Conservation (phyloP, 2,888 invertebrate genomes). For the Chrysomela aeneicollis region DNA sequence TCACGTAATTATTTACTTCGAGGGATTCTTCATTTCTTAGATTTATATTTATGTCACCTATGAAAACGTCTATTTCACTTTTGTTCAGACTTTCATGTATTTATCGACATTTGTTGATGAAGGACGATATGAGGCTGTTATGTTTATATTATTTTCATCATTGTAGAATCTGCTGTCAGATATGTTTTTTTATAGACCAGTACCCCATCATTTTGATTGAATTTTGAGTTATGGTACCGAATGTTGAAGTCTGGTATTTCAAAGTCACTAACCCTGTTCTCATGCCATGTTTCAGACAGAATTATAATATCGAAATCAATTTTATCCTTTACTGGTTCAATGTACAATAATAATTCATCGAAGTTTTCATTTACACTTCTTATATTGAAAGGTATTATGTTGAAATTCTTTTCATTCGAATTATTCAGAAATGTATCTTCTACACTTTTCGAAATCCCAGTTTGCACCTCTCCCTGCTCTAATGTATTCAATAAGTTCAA, state of each 20-base stretch:
- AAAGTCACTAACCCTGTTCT: not conserved
- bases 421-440: not conserved
- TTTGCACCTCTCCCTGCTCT: not conserved
- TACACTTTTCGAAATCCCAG: not conserved
- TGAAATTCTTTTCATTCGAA: constrained; percentile 1
- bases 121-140: not conserved
- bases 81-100: not conserved
- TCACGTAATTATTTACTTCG: not conserved
- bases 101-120: not conserved
- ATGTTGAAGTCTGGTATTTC: constrained; percentile 5
- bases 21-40: constrained; percentile 1
- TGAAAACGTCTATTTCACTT: not conserved
- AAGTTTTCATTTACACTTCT: constrained; percentile 1
- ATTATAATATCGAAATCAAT: not conserved
- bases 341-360: not conserved
- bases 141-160: not conserved
- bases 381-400: constrained; percentile 1
- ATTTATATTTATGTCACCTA: constrained; percentile 1
- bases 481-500: not conserved
- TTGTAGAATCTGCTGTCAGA: not conserved
- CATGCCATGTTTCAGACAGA: not conserved
- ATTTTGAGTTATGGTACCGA: constrained; percentile 1
- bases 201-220: constrained; percentile 2
- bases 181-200: not conserved
- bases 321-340: constrained; percentile 1